Percentiles rank a stretch among this genome's conserved stretches.
These are phyloP conservation scores for Andrena flavipes DNA, from an alignment of 2,888 invertebrate species.

Conservation along the genomic window DNA sequence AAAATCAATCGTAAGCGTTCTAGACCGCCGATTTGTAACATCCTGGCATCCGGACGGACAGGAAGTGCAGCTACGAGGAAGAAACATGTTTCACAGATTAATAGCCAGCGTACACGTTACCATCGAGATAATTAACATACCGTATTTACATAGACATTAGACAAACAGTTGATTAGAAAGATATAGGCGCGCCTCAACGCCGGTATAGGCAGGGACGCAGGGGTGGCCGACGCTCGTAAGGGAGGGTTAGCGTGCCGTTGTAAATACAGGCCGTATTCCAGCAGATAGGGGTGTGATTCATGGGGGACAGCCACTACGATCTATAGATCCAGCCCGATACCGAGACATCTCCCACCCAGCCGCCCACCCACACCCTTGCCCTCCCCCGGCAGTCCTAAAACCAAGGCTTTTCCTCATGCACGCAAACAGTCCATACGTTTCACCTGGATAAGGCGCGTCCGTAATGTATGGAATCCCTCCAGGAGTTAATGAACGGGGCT, in stretches of 20 bases:
- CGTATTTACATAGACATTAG: slow-evolving; percentile 84
- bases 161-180: slow-evolving; percentile 83
- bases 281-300: slow-evolving; percentile 83
- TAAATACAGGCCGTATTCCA: slow-evolving; percentile 80
- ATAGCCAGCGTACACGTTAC: slow-evolving; percentile 80
- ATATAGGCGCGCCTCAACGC: slow-evolving; percentile 75
- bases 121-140: slow-evolving; percentile 82
- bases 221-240: slow-evolving; percentile 50
- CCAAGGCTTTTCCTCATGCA: slow-evolving; percentile 73
- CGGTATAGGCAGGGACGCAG: slow-evolving; percentile 30
- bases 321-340: slow-evolving; percentile 82
- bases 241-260: slow-evolving; percentile 79
- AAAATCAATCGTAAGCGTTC: slow-evolving; percentile 34
- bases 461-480: slow-evolving; percentile 73
- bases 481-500: slow-evolving; percentile 71
- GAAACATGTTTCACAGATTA: slow-evolving; percentile 76
- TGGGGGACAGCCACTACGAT: slow-evolving; percentile 81
- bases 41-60: slow-evolving; percentile 26
- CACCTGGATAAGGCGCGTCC: slow-evolving; percentile 76
- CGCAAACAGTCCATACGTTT: slow-evolving; percentile 83
- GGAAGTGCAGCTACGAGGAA: slow-evolving; percentile 67
- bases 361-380: slow-evolving; percentile 19
- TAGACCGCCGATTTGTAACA: slow-evolving; percentile 53
- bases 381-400: slow-evolving; percentile 53
- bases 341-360: slow-evolving; percentile 74